Conservation (phyloP, 2,113 vertebrate species). For the Romanogobio albipinnatus region DNA sequence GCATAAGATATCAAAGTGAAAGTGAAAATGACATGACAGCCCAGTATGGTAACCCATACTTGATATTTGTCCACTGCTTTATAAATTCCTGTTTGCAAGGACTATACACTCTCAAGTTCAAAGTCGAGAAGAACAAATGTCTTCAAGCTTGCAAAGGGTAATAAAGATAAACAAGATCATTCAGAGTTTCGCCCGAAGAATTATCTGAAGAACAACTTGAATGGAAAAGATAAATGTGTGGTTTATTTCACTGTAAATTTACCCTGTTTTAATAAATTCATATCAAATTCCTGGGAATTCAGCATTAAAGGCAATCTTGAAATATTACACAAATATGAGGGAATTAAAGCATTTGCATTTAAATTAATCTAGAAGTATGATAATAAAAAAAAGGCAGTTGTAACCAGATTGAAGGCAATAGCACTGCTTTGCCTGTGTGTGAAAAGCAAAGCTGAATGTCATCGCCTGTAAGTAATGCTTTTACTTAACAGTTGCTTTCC, state of each 20-base stretch:
- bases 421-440: neutral
- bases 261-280: neutral
- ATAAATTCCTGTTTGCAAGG: neutral
- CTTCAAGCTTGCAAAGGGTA: neutral
- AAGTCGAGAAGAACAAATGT: neutral
- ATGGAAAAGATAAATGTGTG: neutral
- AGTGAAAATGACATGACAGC: too few species aligned
- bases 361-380: neutral
- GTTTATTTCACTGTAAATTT: slow-evolving; percentile 7
- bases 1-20: too few species aligned
- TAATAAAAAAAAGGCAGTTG: too few species aligned
- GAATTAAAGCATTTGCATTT: neutral
- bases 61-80: neutral
- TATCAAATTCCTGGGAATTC: fast-evolving
- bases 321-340: neutral
- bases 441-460: neutral
- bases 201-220: neutral
- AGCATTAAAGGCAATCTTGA: neutral
- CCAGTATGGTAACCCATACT: too few species aligned
- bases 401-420: neutral
- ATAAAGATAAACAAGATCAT: neutral
- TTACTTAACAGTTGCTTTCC: neutral
- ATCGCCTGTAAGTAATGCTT: neutral
- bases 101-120: neutral
- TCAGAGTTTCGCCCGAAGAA: slow-evolving; percentile 2